Base-by-base conservation (phyloP, 2,888 invertebrate genomes). In the Cantharis rustica region DNA sequence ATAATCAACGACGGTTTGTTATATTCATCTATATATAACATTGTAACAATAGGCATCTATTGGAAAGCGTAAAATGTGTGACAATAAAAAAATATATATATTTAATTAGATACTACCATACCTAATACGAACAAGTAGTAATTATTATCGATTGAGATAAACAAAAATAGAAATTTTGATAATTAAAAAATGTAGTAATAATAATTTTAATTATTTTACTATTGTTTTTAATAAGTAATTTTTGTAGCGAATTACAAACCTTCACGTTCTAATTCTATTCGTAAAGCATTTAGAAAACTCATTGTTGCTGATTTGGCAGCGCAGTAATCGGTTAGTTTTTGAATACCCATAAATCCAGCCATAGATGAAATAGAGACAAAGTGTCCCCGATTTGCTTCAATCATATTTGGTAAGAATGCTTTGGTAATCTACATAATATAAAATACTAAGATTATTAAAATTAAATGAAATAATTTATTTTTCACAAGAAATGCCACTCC, bases 221-320 rank as follows among this genome's bases (percentile, higher is more conserved):
- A 31, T 47, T 47, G n/a, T n/a, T 47, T 1, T 47, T n/a, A 47
- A 4, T 47, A 47, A 1, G n/a, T n/a, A 47, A 47, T 47, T 47
- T 47, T 47, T 47, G 47, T n/a, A n/a, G 7, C n/a, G n/a, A 20
- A 66, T 20, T 66, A 66, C 90, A 90, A 89, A 68, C 92, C 92
- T 81, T 89, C 89, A 68, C 89, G 88, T 82, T 92, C 91, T 77
- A 93, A 87, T 84, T 93, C 93, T n/a, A 92, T 84, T 75, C 90
- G 88, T 68, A 93, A 82, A 0, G 92, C 91, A 83, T 92, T 92
- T 83, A 93, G 92, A 85, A 93, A 93, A 77, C 92, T 92, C 81
- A 92, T 91, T 13, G 96, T 96, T 0, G 96, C 97, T 83, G 94
- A 95, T 88, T 98, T 98, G 64, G 96, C 96, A 9, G 96, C 92